These are phyloP conservation scores for Hydra vulgaris DNA, from an alignment of 30 jellyfish, hydroid and myxozoan genomes.

Conservation along the genomic window DNA sequence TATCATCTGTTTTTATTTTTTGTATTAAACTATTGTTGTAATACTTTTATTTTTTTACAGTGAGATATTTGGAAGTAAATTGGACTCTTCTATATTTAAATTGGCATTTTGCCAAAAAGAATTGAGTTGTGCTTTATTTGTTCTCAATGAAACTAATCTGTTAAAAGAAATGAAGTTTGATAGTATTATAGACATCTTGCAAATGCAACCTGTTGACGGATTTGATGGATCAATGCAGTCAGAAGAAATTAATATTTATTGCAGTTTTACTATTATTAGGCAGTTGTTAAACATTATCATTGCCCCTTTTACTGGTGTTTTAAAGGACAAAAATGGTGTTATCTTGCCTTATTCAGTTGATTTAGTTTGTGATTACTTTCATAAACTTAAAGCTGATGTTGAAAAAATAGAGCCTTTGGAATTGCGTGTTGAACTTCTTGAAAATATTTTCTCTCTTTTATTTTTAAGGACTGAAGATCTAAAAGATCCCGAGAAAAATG, in stretches of 20 bases:
- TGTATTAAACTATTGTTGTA: neutral
- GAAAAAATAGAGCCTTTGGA: conserved; percentile 32
- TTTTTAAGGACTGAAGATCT: conserved; percentile 43
- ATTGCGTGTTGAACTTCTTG: conserved; percentile 56
- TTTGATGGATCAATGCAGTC: conserved; percentile 5
- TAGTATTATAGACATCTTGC: conserved; percentile 35
- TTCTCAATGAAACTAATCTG: conserved; percentile 43
- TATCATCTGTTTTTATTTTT: no score
- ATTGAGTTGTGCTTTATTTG: conserved; percentile 34
- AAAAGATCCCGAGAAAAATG: conserved; percentile 15
- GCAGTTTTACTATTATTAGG: conserved; percentile 34
- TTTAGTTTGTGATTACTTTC: neutral
- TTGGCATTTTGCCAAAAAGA: conserved; percentile 43
- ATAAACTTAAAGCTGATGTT: conserved; percentile 22
- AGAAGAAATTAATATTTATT: conserved; percentile 26
- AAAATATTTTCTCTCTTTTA: conserved; percentile 57
- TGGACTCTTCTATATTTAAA: conserved; percentile 1
- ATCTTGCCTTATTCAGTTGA: neutral
- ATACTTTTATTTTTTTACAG: conserved; percentile 8
- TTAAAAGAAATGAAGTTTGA: conserved; percentile 22
- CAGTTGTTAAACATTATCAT: conserved; percentile 8
- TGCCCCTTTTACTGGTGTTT: conserved; percentile 8
- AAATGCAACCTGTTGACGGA: conserved; percentile 37
- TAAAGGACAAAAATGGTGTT: conserved; percentile 5
- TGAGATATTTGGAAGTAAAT: neutral